A percentile compares a stretch with the other conserved stretches of the same genome.
phyloP scores from a whole-genome alignment of 1,140 invertebrate genomes.

The Hylaeus anthracinus region DNA sequence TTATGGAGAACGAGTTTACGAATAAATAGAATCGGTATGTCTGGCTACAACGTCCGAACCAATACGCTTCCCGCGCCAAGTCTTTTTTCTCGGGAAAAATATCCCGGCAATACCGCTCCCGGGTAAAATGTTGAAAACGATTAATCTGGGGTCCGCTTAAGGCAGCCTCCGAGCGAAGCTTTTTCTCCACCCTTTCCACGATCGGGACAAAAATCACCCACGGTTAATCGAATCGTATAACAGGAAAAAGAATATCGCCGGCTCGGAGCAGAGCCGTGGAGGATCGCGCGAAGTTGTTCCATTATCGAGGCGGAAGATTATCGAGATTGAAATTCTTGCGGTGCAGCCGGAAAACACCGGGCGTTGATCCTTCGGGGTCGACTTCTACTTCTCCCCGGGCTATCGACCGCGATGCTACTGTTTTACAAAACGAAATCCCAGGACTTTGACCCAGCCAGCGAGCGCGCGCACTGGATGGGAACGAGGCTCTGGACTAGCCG shows the following conservation, averaged over 20 bases:
- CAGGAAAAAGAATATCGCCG: conserved; percentile 13
- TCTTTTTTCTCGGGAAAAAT: too few species aligned
- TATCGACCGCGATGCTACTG: conserved; percentile 40
- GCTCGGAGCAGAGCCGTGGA: neutral
- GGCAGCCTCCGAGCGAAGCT: too few species aligned
- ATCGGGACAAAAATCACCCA: neutral
- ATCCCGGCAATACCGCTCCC: too few species aligned
- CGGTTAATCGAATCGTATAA: conserved; percentile 39
- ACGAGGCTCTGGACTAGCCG: neutral
- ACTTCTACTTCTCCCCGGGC: neutral
- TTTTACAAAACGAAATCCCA: conserved; percentile 60
- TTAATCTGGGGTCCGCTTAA: too few species aligned
- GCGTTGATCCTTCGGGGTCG: neutral
- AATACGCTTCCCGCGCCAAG: too few species aligned
- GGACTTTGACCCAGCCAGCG: conserved; percentile 40
- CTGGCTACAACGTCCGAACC: too few species aligned
- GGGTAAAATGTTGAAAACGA: too few species aligned
- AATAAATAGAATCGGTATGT: too few species aligned
- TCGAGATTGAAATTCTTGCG: conserved; percentile 40
- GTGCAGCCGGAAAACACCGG: conserved; percentile 5
- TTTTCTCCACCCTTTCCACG: neutral
- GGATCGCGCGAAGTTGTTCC: conserved; percentile 25
- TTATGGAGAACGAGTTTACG: too few species aligned
- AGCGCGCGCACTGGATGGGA: neutral
- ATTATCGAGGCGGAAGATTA: conserved; percentile 45